A percentile compares a stretch with the other conserved stretches of the same genome.
Evolutionary conservation across 2,888 invertebrate species (phyloP).

Genomic region (Petrolisthes cinctipes): DNA sequence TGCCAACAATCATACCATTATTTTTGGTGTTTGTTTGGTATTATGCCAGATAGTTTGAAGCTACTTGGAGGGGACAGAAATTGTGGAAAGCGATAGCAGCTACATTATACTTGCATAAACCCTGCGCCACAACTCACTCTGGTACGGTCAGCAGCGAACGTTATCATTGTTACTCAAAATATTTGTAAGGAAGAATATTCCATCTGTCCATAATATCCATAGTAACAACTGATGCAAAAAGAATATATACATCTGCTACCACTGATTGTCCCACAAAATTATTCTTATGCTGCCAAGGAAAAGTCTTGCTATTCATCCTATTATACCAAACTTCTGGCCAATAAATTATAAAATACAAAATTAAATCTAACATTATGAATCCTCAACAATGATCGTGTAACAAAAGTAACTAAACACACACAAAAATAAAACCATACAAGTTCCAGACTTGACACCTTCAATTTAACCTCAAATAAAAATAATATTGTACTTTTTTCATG

Average conservation of each 20-base stretch:
- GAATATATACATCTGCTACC: neutral
- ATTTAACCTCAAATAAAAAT: neutral
- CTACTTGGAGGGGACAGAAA: no score
- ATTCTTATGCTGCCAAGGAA: neutral
- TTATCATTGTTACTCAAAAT: no score
- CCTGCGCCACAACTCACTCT: no score
- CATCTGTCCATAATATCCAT: no score
- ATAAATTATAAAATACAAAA: constrained; percentile 1
- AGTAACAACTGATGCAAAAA: neutral
- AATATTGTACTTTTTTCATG: constrained; percentile 30
- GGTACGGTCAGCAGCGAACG: no score
- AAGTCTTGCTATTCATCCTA: neutral
- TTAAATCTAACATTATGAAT: neutral
- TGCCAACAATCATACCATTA: no score
- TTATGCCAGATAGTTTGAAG: no score
- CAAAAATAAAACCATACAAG: constrained; percentile 27
- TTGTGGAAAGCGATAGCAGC: no score
- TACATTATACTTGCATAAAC: no score
- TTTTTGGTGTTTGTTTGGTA: no score
- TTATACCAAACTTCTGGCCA: neutral
- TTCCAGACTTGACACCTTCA: neutral
- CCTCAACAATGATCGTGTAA: neutral
- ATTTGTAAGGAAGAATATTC: no score
- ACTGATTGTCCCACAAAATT: neutral
- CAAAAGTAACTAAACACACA: constrained; percentile 21